Evolutionary conservation across 2,113 vertebrate species (phyloP), one percentile per base, ranked within the genome.

Genomic region (Eonycteris spelaea): DNA sequence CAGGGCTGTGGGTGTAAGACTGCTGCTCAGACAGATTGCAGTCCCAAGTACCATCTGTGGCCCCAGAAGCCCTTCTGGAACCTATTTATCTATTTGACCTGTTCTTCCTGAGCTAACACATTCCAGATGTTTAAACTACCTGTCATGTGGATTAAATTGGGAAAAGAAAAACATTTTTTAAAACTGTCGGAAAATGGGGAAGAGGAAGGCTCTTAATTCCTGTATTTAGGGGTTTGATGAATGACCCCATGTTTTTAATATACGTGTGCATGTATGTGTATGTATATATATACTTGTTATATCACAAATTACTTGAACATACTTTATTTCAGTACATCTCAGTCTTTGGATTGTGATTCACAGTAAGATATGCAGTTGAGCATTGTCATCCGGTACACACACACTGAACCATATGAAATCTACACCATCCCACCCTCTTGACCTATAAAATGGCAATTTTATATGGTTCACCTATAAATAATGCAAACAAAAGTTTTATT

Each of bases 61-160:
- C 53, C 65, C 51, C 28, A 19, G 11, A 86, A 67, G 35, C 35
- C 70, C 43, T 93, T 90, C 63, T 93, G 85, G 88, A 96, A 91
- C n/a, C 86, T 87, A 59, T 86, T 96, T 74, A 86, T 94, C 48
- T 79, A 38, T 95, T 70, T 96, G 84, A 94, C 63, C 84, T 80
- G 71, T 71, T 96, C 30, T 97, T 96, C 80, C 85, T 92, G 48
- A 59, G 26, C 74, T 94, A 82, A 95, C 40, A 73, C 84, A 40
- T 71, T 95, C 75, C 59, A 87, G 80, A 91, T 90, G 65, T 93
- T 95, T 92, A 95, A 95, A 86, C 38, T 89, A 92, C 73, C 82
- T 94, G 53, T 91, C 51, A 33, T 80, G 11, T 35, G 70, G 68
- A 82, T 59, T 78, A 85, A 90, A 65, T 85, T 88, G 87, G 30